phyloP scores from a whole-genome alignment of 1,140 invertebrate genomes.

The Ceratina japonica region DNA sequence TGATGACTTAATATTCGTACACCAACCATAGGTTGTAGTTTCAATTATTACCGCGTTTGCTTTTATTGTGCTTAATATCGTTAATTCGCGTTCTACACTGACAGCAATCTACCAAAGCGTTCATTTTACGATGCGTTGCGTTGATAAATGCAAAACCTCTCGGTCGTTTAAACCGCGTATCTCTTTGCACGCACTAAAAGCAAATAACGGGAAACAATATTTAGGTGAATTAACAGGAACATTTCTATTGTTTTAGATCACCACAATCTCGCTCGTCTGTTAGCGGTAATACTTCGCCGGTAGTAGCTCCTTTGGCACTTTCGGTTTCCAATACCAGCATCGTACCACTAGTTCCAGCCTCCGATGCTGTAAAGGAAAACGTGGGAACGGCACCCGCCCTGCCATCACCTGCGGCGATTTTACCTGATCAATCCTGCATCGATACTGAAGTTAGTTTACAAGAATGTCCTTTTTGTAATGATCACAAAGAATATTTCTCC shows the following conservation, averaged over 20 bases:
- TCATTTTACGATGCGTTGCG: not conserved
- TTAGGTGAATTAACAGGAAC: not conserved
- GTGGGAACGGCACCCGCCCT: conserved; percentile 63
- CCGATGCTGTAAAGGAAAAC: conserved; percentile 72
- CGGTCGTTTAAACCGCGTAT: not conserved
- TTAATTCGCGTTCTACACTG: conserved; percentile 19
- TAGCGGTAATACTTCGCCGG: conserved; percentile 68
- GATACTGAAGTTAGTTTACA: conserved; percentile 65
- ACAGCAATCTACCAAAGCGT: conserved; percentile 3
- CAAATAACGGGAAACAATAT: not conserved
- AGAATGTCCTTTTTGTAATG: not conserved
- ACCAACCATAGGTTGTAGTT: conserved; percentile 14
- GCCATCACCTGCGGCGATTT: conserved; percentile 66
- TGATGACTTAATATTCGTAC: conserved; percentile 24
- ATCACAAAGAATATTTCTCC: not conserved
- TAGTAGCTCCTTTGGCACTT: conserved; percentile 66
- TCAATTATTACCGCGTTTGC: conserved; percentile 40
- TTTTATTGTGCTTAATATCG: conserved; percentile 37
- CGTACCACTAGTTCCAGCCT: conserved; percentile 56
- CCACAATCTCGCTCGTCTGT: conserved; percentile 60
- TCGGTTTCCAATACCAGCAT: conserved; percentile 65
- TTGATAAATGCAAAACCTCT: not conserved
- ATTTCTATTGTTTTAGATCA: conserved; percentile 55
- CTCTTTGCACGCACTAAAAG: not conserved
- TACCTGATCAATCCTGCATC: conserved; percentile 64